Evolutionary conservation across 2,888 invertebrate species (phyloP).

Genomic region (Spatulosminthurus flaviceps): DNA sequence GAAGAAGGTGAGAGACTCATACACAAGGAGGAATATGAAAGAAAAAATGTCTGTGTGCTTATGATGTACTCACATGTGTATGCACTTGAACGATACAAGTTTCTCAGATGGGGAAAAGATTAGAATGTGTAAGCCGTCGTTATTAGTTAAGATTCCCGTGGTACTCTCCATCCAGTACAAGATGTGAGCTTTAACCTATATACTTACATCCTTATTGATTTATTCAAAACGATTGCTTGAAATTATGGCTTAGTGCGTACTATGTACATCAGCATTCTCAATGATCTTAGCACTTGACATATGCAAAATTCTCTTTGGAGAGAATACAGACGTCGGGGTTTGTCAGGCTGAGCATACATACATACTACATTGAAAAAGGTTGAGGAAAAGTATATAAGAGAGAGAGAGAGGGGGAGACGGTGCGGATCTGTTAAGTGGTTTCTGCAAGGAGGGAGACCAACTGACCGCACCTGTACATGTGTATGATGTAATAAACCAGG

Average conservation of each 20-base stretch:
- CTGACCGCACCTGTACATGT: not conserved
- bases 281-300: not conserved
- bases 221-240: not conserved
- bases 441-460: not conserved
- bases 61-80: no score
- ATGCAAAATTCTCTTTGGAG: not conserved
- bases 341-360: no score
- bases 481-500: slow-evolving; percentile 1
- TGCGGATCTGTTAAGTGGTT: not conserved
- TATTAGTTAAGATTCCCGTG: not conserved
- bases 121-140: not conserved
- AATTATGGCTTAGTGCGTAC: not conserved
- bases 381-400: not conserved
- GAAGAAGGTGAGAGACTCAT: not conserved
- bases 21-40: not conserved
- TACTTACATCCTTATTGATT: not conserved
- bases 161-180: no score
- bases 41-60: no score
- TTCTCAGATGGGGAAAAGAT: not conserved
- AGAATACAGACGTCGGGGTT: no score
- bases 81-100: not conserved
- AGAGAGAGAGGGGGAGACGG: not conserved
- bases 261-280: not conserved
- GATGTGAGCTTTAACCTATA: no score
- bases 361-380: no score